A percentile compares a stretch with the other conserved stretches of the same genome.
phyloP scores from a whole-genome alignment of 2,888 invertebrate genomes.

The Plutella xylostella region DNA sequence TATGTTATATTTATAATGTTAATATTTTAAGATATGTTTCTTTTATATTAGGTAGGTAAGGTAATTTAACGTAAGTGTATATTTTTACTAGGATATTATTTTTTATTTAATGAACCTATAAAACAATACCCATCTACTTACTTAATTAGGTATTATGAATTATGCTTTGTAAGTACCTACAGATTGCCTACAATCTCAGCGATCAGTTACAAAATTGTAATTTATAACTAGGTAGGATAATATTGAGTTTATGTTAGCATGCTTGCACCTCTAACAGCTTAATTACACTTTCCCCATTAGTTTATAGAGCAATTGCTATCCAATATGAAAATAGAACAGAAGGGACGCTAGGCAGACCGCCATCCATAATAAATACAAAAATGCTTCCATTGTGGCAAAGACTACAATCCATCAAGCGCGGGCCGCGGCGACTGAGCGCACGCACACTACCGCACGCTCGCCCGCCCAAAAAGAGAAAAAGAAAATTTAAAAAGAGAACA shows the following conservation, averaged over 20 bases:
- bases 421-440: slow-evolving; percentile 47
- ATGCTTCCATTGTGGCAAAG: slow-evolving; percentile 34
- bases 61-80: too few relatives aligned
- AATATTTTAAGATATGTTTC: too few relatives aligned
- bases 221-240: neutral
- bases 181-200: too few relatives aligned
- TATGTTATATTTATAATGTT: too few relatives aligned
- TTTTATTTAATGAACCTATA: too few relatives aligned
- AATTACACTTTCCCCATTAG: neutral
- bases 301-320: neutral
- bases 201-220: too few relatives aligned
- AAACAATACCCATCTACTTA: too few relatives aligned
- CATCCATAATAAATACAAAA: slow-evolving; percentile 24
- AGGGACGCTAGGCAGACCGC: slow-evolving; percentile 1
- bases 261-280: neutral
- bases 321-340: neutral
- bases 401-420: slow-evolving; percentile 54
- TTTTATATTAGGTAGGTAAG: too few relatives aligned
- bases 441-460: slow-evolving; percentile 52
- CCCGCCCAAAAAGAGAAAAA: slow-evolving; percentile 67
- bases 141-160: too few relatives aligned
- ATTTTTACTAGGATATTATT: too few relatives aligned
- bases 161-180: too few relatives aligned
- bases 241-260: neutral
- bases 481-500: slow-evolving; percentile 65